Evolutionary conservation across 2,113 vertebrate genomes (phyloP).

Genomic region (Elgaria multicarinata): DNA sequence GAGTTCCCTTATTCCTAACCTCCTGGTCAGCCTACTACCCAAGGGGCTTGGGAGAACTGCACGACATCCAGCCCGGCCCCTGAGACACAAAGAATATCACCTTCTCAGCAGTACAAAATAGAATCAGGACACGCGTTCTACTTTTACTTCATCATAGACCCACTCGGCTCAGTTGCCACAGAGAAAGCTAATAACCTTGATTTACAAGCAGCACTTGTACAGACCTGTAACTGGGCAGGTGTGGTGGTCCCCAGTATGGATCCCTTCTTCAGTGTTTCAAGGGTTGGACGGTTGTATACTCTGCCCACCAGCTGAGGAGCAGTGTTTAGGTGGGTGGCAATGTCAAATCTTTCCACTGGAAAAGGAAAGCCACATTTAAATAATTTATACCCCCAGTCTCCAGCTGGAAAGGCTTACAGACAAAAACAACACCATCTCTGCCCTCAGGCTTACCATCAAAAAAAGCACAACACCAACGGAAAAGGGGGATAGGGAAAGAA

Average conservation of each 20-base stretch:
- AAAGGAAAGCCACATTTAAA: background rate
- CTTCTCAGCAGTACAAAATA: background rate
- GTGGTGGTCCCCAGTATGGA: slow-evolving; percentile 81
- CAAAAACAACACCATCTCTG: too few species aligned
- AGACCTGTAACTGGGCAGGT: slow-evolving; percentile 76
- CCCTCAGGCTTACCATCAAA: too few species aligned
- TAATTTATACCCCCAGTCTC: too few species aligned
- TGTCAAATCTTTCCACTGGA: slow-evolving; percentile 87
- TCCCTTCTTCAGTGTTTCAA: slow-evolving; percentile 85
- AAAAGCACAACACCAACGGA: too few species aligned
- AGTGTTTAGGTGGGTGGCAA: slow-evolving; percentile 87
- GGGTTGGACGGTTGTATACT: slow-evolving; percentile 90
- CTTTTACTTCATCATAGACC: background rate
- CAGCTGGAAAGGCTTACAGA: too few species aligned
- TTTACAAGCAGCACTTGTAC: background rate
- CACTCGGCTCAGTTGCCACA: too few species aligned
- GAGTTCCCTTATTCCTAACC: background rate
- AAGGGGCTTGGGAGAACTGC: background rate
- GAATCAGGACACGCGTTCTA: background rate
- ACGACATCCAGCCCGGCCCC: too few species aligned
- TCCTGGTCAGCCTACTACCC: background rate
- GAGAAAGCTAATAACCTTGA: background rate
- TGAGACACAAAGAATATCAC: background rate
- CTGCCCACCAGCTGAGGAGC: slow-evolving; percentile 86
- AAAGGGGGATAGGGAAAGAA: too few species aligned